Percentiles rank a stretch among this genome's conserved stretches.
Evolutionary conservation across 2,113 vertebrate species (phyloP).

Genomic region (Chaetops frenatus): DNA sequence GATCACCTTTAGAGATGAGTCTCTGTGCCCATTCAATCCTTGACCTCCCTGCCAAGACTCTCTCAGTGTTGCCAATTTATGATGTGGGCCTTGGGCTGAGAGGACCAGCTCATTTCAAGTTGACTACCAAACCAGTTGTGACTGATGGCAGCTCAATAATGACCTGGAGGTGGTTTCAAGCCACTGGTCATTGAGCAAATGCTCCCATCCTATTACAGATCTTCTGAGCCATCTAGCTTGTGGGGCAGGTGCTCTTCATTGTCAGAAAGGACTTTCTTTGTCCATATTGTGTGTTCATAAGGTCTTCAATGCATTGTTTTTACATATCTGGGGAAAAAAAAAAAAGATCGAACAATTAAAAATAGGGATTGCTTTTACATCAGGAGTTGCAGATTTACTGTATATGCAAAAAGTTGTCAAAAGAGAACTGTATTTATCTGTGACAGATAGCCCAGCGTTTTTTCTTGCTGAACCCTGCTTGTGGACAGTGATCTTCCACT

Average conservation of each 20-base stretch:
- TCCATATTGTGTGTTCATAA: background rate
- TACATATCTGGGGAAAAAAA: background rate
- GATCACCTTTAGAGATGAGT: conserved; percentile 39
- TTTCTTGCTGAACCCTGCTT: background rate
- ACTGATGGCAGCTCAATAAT: conserved; percentile 31
- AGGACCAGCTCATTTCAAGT: conserved; percentile 17
- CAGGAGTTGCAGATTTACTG: background rate
- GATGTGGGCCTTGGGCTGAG: background rate
- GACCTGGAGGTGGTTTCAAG: conserved; percentile 43
- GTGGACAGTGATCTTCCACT: background rate
- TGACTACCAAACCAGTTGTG: background rate
- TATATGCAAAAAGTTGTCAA: background rate
- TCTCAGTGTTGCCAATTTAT: conserved; percentile 46
- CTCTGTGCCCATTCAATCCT: conserved; percentile 30
- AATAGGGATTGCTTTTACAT: background rate
- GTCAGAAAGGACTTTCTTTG: background rate
- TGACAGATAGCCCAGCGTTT: background rate
- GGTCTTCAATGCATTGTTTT: background rate
- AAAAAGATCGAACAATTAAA: background rate
- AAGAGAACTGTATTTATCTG: background rate
- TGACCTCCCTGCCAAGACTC: conserved; percentile 31
- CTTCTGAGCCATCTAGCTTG: background rate
- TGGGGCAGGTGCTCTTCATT: background rate
- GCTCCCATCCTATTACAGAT: background rate
- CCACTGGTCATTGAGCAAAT: background rate